These are phyloP conservation scores for Napeogenes inachia DNA, from an alignment of 2,888 invertebrate genomes.

Conservation along the genomic window DNA sequence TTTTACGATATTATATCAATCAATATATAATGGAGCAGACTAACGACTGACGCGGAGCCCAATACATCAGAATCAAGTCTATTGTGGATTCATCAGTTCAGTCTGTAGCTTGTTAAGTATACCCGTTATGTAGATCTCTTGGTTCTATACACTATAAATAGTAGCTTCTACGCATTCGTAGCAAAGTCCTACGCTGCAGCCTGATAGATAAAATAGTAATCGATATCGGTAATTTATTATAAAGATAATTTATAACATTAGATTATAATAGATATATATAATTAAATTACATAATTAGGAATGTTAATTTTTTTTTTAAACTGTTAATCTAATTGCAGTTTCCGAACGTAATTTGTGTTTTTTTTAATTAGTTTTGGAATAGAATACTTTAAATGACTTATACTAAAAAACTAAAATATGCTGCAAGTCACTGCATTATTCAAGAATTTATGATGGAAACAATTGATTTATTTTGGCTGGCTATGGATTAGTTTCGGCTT, in stretches of 20 bases:
- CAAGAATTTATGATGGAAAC: too few relatives aligned
- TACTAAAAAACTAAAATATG: too few relatives aligned
- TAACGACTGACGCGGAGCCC: slow-evolving; percentile 31
- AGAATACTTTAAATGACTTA: too few relatives aligned
- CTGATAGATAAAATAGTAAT: slow-evolving; percentile 3
- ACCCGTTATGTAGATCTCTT: slow-evolving; percentile 16
- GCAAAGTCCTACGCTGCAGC: slow-evolving; percentile 12
- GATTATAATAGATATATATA: slow-evolving; percentile 25
- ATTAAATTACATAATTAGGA: too few relatives aligned
- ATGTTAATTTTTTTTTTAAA: too few relatives aligned
- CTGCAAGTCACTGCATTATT: too few relatives aligned
- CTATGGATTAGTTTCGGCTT: too few relatives aligned
- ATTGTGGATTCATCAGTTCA: slow-evolving; percentile 34
- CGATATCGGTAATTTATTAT: slow-evolving; percentile 3
- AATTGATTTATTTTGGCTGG: too few relatives aligned
- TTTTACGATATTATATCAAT: too few relatives aligned
- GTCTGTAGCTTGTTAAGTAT: slow-evolving; percentile 26
- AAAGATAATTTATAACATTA: slow-evolving; percentile 22
- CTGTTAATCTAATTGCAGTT: too few relatives aligned
- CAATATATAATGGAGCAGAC: slow-evolving; percentile 35
- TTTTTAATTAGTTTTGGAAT: too few relatives aligned
- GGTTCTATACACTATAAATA: slow-evolving; percentile 7
- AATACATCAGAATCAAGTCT: slow-evolving; percentile 34
- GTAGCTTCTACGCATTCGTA: background rate
- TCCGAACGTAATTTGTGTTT: too few relatives aligned